Base-by-base conservation (phyloP, 2,888 invertebrate genomes). In the Eupithecia subumbrata region DNA sequence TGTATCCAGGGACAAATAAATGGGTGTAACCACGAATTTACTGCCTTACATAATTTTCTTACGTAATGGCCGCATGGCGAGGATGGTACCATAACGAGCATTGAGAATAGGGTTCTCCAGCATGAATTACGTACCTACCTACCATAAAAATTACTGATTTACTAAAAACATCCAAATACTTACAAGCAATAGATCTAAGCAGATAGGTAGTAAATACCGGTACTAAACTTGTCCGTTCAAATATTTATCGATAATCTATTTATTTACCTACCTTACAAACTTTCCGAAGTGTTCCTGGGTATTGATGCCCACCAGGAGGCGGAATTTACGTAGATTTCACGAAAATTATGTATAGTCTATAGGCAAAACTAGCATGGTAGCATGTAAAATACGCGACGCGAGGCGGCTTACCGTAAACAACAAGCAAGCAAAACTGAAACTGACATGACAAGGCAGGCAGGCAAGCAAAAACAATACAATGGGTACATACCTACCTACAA, bases 1-100 rank as follows among this genome's bases (percentile, higher is more conserved):
- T 30, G 30, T 30, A 30, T 30, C 30, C 30, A 37, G 2, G 52
- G 56, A 22, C 22, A 22, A 56, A 9, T 52, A 52, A 52, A 3
- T n/a, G 52, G 56, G 56, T 12, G 56, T 52, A n/a, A 22, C 22
- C 22, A 56, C 56, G 25, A 81, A 85, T 69, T 60, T 73, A 74
- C 73, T 68, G 63, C 72, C 77, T 84, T 85, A 92, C 86, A 89
- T 91, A 92, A 91, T 90, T 89, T 88, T 81, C 89, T 92, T 92
- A 91, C 91, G 91, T 92, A 92, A 92, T 87, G 80, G 85, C 88
- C 88, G 86, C 90, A 87, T 89, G 89, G 87, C 85, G 78, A 84
- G 81, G 82, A 83, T 83, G 83, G 43, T 43, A 68, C 72, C 79
- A 77, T 64, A 64, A 52, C 67, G 71, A 34, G 30, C 69, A 69